A percentile compares a stretch with the other conserved stretches of the same genome.
Conservation (phyloP, 1,140 invertebrate genomes). For the Cyphomyrmex costatus region DNA sequence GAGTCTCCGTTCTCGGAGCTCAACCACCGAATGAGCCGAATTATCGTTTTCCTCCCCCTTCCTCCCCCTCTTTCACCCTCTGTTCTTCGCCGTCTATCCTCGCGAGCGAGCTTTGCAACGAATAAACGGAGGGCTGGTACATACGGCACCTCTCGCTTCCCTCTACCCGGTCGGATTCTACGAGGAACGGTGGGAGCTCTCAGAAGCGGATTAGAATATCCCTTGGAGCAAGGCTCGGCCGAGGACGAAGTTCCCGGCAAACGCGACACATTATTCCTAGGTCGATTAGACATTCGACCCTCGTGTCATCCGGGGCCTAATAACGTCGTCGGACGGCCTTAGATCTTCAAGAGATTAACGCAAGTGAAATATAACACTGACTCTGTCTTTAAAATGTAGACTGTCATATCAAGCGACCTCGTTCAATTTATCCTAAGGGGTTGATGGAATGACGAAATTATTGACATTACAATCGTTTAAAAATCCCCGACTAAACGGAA, state of each 20-base stretch:
- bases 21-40: slow-evolving; percentile 44
- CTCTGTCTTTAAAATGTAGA: slow-evolving; percentile 8
- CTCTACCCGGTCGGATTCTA: slow-evolving; percentile 22
- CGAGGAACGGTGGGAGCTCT: slow-evolving; percentile 9
- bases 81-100: slow-evolving; percentile 3
- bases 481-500: no score
- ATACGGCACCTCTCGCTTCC: slow-evolving; percentile 7
- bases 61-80: no score
- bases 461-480: no score
- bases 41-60: slow-evolving; percentile 59
- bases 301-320: slow-evolving; percentile 53
- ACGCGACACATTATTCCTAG: slow-evolving; percentile 66
- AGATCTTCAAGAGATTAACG: slow-evolving; percentile 47
- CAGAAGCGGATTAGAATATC: slow-evolving; percentile 78
- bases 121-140: slow-evolving; percentile 13
- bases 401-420: not conserved
- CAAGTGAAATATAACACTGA: slow-evolving; percentile 53
- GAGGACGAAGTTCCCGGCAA: slow-evolving; percentile 55
- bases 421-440: not conserved
- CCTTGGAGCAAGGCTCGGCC: slow-evolving; percentile 48
- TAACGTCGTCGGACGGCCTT: slow-evolving; percentile 43
- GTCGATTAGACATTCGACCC: slow-evolving; percentile 65
- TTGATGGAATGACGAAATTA: no score
- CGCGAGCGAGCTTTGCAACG: slow-evolving; percentile 19
- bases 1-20: slow-evolving; percentile 33